phyloP scores from a whole-genome alignment of 2,797 vertebrate species.

The Pteropus rufus region DNA sequence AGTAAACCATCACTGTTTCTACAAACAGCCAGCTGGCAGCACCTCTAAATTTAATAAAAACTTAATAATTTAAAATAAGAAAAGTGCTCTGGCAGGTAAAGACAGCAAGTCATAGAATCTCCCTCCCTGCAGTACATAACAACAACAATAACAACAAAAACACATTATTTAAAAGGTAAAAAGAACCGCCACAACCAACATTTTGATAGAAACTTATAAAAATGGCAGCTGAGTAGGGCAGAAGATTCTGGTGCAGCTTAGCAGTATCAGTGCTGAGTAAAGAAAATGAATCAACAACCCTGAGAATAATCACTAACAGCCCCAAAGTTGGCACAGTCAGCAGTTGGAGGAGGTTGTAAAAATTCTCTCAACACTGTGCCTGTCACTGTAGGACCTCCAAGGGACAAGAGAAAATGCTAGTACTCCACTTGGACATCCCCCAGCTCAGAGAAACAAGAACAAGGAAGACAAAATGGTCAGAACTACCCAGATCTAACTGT shows the following conservation, averaged over 20 bases:
- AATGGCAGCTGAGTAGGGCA: neutral
- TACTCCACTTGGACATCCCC: neutral
- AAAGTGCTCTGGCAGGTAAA: neutral
- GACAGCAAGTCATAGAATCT: neutral
- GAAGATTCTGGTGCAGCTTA: neutral
- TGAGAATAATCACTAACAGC: neutral
- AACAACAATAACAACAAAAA: neutral
- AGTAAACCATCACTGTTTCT: neutral
- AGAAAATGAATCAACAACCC: neutral
- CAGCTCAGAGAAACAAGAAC: neutral
- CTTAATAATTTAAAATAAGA: neutral
- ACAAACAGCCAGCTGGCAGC: neutral
- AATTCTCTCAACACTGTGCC: neutral
- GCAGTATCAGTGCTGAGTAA: neutral
- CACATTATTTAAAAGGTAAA: neutral
- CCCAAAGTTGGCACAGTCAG: neutral
- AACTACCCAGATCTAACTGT: neutral
- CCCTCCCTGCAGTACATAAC: neutral
- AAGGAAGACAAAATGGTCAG: neutral
- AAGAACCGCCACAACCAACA: neutral
- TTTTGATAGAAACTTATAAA: neutral
- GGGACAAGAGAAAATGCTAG: neutral
- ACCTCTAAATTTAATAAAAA: neutral
- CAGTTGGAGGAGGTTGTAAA: neutral
- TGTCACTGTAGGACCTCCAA: neutral